phyloP scores from a whole-genome alignment of 2,888 invertebrate genomes.

The Hipparchia semele region DNA sequence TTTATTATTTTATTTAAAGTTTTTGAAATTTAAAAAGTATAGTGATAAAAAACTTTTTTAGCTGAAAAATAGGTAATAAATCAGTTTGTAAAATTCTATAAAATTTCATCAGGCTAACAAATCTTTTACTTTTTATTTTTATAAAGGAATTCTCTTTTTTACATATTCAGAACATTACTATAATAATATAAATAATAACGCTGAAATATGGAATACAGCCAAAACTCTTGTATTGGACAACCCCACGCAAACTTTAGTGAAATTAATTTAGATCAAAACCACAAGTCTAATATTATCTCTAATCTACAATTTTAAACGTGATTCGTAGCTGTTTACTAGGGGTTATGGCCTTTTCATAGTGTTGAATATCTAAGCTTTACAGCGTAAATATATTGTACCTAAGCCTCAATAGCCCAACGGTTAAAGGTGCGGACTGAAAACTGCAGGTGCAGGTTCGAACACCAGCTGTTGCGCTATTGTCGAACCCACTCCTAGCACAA shows the following conservation, averaged over 20 bases:
- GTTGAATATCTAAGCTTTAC: not conserved
- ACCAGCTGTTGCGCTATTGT: no score
- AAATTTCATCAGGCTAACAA: no score
- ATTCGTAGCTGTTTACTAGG: slow-evolving; percentile 4
- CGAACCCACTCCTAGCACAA: no score
- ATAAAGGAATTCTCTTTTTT: not conserved
- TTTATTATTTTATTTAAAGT: no score
- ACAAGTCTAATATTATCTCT: slow-evolving; percentile 8
- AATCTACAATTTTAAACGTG: slow-evolving; percentile 7
- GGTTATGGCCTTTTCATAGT: slow-evolving; percentile 6
- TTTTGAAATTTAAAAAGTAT: no score
- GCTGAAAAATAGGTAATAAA: no score
- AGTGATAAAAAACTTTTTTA: no score
- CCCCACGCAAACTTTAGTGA: slow-evolving; percentile 26
- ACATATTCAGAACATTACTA: not conserved
- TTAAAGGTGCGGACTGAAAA: no score
- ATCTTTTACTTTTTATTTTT: not conserved
- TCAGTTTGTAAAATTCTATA: no score
- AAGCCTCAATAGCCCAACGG: no score
- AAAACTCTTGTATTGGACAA: slow-evolving; percentile 31
- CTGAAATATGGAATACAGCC: slow-evolving; percentile 35
- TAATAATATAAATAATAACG: not conserved
- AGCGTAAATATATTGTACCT: no score
- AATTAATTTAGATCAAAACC: slow-evolving; percentile 29
- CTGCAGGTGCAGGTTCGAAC: no score